phyloP scores from a whole-genome alignment of 2,797 vertebrate genomes.

The Valencia hispanica region DNA sequence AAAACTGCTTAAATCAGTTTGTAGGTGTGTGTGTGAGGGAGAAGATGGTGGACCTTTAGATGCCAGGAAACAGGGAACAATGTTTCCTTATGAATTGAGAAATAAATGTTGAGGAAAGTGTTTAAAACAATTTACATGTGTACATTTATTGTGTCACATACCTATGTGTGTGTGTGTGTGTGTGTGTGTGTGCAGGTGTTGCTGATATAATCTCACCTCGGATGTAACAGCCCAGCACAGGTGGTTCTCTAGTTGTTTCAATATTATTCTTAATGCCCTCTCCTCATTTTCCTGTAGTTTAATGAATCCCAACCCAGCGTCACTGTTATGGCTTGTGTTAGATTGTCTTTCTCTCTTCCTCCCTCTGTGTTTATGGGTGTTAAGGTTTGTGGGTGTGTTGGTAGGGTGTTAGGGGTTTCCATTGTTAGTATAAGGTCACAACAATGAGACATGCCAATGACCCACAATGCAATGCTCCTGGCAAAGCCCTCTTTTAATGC shows the following conservation, averaged over 20 bases:
- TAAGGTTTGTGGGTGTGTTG: constrained; percentile 5
- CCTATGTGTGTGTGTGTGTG: constrained; percentile 14
- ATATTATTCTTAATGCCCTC: constrained; percentile 17
- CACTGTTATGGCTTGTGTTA: constrained; percentile 8
- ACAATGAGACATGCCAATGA: constrained; percentile 68
- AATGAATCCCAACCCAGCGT: constrained; percentile 10
- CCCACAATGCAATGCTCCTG: constrained; percentile 66
- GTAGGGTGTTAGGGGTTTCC: constrained; percentile 36
- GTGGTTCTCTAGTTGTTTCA: constrained; percentile 43
- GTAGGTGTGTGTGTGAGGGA: constrained; percentile 18
- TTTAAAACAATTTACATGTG: background rate
- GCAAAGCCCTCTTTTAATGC: constrained; percentile 53
- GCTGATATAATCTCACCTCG: constrained; percentile 72
- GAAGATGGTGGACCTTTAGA: background rate
- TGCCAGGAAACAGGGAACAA: background rate
- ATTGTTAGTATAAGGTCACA: constrained; percentile 72
- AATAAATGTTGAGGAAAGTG: background rate
- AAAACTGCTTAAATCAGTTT: constrained; percentile 2
- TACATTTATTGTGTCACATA: background rate
- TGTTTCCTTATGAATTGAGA: background rate
- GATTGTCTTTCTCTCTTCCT: background rate
- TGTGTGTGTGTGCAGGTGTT: background rate
- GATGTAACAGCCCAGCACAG: constrained; percentile 56
- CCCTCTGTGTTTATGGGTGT: constrained; percentile 10
- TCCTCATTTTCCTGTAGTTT: background rate